These are phyloP conservation scores for Polietes domitor DNA, from an alignment of 2,888 invertebrate genomes.

Conservation along the genomic window DNA sequence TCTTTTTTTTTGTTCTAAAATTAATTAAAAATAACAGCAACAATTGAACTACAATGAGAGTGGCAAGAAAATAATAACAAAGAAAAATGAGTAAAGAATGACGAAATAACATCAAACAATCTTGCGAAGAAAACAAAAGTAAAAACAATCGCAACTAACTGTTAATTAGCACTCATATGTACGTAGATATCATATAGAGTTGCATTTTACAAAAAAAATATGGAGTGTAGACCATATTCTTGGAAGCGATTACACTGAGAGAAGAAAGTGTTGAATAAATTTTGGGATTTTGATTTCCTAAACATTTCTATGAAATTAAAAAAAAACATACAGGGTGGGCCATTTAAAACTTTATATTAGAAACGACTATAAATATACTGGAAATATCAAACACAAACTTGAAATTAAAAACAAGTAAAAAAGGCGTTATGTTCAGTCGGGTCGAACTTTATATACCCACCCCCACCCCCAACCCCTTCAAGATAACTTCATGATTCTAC, in stretches of 20 bases:
- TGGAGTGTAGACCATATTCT: too few relatives aligned
- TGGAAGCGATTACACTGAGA: not conserved
- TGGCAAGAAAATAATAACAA: not conserved
- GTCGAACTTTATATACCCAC: too few relatives aligned
- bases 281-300: too few relatives aligned
- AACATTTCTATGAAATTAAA: too few relatives aligned
- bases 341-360: too few relatives aligned
- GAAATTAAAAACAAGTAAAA: too few relatives aligned
- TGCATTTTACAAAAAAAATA: not conserved
- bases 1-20: not conserved
- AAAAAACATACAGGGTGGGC: too few relatives aligned
- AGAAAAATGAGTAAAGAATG: not conserved
- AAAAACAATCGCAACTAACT: not conserved
- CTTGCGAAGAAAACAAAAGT: not conserved
- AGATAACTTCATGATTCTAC: too few relatives aligned
- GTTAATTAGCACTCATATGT: not conserved
- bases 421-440: too few relatives aligned
- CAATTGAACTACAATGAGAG: not conserved
- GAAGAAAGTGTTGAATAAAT: not conserved
- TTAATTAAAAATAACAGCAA: not conserved
- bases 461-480: too few relatives aligned
- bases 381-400: too few relatives aligned
- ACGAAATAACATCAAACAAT: not conserved
- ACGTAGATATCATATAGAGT: not conserved
- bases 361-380: too few relatives aligned